Evolutionary conservation across 2,888 invertebrate genomes (phyloP), one percentile per base, ranked within the genome.

Genomic region (Incurvaria masculella): DNA sequence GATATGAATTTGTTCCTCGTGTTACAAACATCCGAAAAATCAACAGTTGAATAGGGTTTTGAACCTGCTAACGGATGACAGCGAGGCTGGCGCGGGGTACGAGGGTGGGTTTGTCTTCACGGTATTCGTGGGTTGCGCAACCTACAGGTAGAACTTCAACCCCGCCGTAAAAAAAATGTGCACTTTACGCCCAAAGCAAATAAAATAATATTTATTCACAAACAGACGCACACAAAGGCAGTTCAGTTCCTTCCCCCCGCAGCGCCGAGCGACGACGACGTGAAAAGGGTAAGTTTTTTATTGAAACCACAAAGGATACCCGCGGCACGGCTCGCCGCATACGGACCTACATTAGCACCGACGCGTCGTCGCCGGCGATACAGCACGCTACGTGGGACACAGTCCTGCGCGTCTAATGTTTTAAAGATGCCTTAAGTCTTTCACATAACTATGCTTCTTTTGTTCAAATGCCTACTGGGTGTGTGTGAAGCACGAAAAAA

Each of bases 121-220:
- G n/a, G n/a, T n/a, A n/a, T n/a, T n/a, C n/a, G n/a, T n/a, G n/a
- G n/a, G n/a, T n/a, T n/a, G n/a, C n/a, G n/a, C n/a, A n/a, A n/a
- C n/a, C n/a, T n/a, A n/a, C 33, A 33, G 33, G 33, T 33, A 33
- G 33, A n/a, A n/a, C n/a, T n/a, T n/a, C n/a, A n/a, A n/a, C n/a
- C n/a, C n/a, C n/a, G n/a, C n/a, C n/a, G n/a, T n/a, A n/a, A n/a
- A 49, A 46, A 50, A 50, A 50, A 20, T 53, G 51, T 47, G 42
- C 53, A 44, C 51, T 51, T 61, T 61, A 62, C 59, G 63, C 64
- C 65, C 63, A 60, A 59, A 63, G 63, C 65, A 65, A 62, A 69
- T 67, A 67, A 67, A 67, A 67, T 67, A 67, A 56, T 58, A 64
- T 64, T 63, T 59, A 59, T 60, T 64, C 63, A 64, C 64, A 61